A percentile compares a stretch with the other conserved stretches of the same genome.
These are phyloP conservation scores for Heliconius erato DNA, from an alignment of 2,888 invertebrate genomes.

Conservation along the genomic window DNA sequence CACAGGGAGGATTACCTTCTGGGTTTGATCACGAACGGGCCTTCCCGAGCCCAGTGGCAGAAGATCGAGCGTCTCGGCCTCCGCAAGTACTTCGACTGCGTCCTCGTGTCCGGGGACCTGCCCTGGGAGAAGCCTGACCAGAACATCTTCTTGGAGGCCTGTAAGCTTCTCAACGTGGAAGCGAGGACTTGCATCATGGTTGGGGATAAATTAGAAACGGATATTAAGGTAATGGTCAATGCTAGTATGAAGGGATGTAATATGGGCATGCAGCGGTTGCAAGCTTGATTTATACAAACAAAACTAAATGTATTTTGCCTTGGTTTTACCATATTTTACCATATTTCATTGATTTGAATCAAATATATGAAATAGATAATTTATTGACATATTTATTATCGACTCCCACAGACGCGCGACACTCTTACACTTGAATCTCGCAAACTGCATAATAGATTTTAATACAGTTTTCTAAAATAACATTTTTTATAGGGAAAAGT, in stretches of 20 bases:
- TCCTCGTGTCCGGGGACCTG: slow-evolving; percentile 93
- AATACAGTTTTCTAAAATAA: too few relatives aligned
- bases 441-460: too few relatives aligned
- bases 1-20: slow-evolving; percentile 90
- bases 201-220: slow-evolving; percentile 95
- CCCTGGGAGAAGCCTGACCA: slow-evolving; percentile 95
- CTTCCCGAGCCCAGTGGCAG: slow-evolving; percentile 95
- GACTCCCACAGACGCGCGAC: too few relatives aligned
- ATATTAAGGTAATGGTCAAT: slow-evolving; percentile 87
- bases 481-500: too few relatives aligned
- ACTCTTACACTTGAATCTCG: too few relatives aligned
- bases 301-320: background rate
- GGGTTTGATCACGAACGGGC: slow-evolving; percentile 94
- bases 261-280: background rate
- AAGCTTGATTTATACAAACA: background rate
- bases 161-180: slow-evolving; percentile 90
- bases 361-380: too few relatives aligned
- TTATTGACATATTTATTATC: too few relatives aligned
- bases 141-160: slow-evolving; percentile 93
- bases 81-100: slow-evolving; percentile 90
- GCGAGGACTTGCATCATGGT: slow-evolving; percentile 93
- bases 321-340: background rate
- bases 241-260: background rate
- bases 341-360: too few relatives aligned
- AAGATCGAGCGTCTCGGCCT: slow-evolving; percentile 91